Evolutionary conservation across 2,888 invertebrate species (phyloP).

Genomic region (Agonopterix subpropinquella): DNA sequence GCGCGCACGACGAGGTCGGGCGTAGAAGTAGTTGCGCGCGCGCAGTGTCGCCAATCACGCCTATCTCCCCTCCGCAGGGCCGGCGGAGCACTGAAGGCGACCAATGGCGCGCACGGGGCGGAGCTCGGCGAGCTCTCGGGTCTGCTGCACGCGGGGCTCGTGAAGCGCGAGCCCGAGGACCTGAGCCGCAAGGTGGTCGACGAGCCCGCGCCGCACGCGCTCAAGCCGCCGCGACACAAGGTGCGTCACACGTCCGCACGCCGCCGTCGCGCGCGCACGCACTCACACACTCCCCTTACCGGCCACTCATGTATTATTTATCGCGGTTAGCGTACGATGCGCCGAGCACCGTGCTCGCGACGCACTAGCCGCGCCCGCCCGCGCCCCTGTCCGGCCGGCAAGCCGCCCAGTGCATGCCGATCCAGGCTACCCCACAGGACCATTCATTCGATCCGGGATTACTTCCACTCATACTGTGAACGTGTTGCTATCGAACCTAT

Average conservation of each 20-base stretch:
- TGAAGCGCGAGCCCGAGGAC: constrained; percentile 89
- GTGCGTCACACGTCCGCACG: constrained; percentile 76
- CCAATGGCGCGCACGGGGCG: constrained; percentile 82
- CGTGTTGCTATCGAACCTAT: constrained; percentile 47
- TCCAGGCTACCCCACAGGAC: constrained; percentile 63
- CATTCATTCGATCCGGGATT: constrained; percentile 34
- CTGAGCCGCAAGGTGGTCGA: constrained; percentile 82
- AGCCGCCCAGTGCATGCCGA: constrained; percentile 76
- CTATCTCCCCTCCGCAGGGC: constrained; percentile 79
- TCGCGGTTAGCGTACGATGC: constrained; percentile 77
- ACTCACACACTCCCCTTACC: constrained; percentile 66
- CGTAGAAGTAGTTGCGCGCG: constrained; percentile 47
- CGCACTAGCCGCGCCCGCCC: constrained; percentile 75
- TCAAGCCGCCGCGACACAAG: constrained; percentile 79
- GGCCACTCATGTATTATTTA: constrained; percentile 74
- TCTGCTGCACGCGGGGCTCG: constrained; percentile 80
- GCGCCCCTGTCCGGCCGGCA: constrained; percentile 76
- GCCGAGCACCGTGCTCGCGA: constrained; percentile 74
- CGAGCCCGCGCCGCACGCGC: constrained; percentile 76
- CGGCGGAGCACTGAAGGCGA: constrained; percentile 76
- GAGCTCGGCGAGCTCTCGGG: constrained; percentile 78
- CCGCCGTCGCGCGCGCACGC: constrained; percentile 74
- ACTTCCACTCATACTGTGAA: constrained; percentile 40
- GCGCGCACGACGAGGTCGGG: constrained; percentile 46
- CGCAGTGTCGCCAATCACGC: constrained; percentile 63